Conservation (phyloP, 2,113 vertebrate genomes). For the Pipa parva region DNA sequence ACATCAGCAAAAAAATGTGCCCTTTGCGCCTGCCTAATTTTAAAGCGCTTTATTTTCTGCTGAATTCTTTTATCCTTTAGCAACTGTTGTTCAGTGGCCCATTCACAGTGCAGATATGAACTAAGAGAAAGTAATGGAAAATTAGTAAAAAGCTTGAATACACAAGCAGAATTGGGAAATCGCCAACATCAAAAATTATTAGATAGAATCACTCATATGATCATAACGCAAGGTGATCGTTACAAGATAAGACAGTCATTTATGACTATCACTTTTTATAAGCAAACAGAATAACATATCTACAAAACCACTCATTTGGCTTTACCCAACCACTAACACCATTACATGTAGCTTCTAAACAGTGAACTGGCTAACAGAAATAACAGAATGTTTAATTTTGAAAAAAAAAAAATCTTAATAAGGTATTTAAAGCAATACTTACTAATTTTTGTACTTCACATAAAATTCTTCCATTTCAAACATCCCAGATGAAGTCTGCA, state of each 20-base stretch:
- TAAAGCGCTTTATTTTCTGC: slow-evolving; percentile 98
- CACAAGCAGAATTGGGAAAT: too few relatives aligned
- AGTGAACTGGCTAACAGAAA: too few relatives aligned
- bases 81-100: slow-evolving; percentile 94
- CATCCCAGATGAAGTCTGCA: slow-evolving; percentile 80
- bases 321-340: background rate
- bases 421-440: slow-evolving; percentile 56
- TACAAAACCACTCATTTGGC: too few relatives aligned
- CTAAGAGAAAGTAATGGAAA: slow-evolving; percentile 57
- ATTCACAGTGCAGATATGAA: slow-evolving; percentile 98
- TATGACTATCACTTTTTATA: too few relatives aligned
- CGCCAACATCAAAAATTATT: too few relatives aligned
- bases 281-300: too few relatives aligned
- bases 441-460: slow-evolving; percentile 99
- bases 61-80: slow-evolving; percentile 98
- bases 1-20: slow-evolving; percentile 97
- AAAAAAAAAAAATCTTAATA: background rate
- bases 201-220: too few relatives aligned
- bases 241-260: too few relatives aligned
- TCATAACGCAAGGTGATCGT: too few relatives aligned
- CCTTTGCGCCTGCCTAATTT: slow-evolving; percentile 94
- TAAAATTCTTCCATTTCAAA: slow-evolving; percentile 91
- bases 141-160: too few relatives aligned
- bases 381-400: background rate
- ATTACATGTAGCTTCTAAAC: too few relatives aligned